Evolutionary conservation across 2,888 invertebrate genomes (phyloP), one percentile per base, ranked within the genome.

Genomic region (Teinopalpus imperialis): DNA sequence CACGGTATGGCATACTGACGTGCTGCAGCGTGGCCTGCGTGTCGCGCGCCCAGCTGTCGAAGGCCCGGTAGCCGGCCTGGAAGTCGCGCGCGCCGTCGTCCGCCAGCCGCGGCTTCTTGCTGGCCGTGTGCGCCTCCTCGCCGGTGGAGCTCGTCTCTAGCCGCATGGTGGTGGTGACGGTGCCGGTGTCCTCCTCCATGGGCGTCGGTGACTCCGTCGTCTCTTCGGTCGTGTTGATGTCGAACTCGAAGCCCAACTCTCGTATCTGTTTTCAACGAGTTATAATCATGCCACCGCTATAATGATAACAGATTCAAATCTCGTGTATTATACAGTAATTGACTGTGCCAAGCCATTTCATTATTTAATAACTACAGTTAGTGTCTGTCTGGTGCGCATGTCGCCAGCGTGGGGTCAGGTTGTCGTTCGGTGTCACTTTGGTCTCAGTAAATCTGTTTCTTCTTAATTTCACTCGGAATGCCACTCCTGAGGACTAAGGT

Each of bases 221-320:
- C 23, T 69, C 66, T 29, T 76, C 74, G 0, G 68, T 56, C 12
- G 64, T 64, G 27, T 65, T 66, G 29, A 76, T 53, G 40, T 85
- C 80, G 53, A 82, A 67, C 50, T 91, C 91, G 61, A 92, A 92
- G 12, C 92, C 92, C n/a, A 91, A 82, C 54, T 87, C 91, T 32
- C 89, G 87, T 57, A 92, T 92, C 92, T 92, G 13, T 24, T 8
- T n/a, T n/a, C n/a, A n/a, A n/a, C n/a, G n/a, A n/a, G n/a, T n/a
- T n/a, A n/a, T n/a, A n/a, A n/a, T n/a, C n/a, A n/a, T n/a, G n/a
- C n/a, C n/a, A n/a, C n/a, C n/a, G n/a, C n/a, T n/a, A n/a, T n/a
- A n/a, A n/a, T n/a, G n/a, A n/a, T n/a, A n/a, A n/a, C n/a, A n/a
- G n/a, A n/a, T n/a, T n/a, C n/a, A n/a, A n/a, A n/a, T n/a, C n/a